Conservation (phyloP, 2,113 vertebrate species). For the Onychorhynchus coronatus region DNA sequence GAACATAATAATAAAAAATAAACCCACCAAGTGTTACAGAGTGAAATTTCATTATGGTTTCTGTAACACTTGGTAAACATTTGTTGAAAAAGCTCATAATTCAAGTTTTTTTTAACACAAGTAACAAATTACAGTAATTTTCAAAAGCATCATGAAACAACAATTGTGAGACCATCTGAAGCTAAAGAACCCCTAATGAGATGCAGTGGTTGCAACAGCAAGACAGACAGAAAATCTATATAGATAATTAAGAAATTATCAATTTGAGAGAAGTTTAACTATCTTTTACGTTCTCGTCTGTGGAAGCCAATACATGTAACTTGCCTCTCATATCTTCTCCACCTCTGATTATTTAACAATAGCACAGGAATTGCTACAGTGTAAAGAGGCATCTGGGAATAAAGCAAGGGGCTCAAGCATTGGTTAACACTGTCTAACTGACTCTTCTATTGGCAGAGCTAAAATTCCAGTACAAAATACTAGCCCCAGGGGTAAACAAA, state of each 20-base stretch:
- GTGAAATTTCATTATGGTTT: constrained; percentile 10
- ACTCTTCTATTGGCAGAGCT: constrained; percentile 38
- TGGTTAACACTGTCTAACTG: constrained; percentile 39
- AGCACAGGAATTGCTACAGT: not conserved
- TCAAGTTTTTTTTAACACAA: constrained; percentile 32
- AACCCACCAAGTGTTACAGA: not conserved
- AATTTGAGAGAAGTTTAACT: constrained; percentile 33
- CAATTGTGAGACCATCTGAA: constrained; percentile 31
- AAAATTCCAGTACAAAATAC: constrained; percentile 52
- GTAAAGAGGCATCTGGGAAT: constrained; percentile 32
- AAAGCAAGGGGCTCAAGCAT: not conserved
- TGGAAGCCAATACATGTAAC: not conserved
- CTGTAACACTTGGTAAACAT: constrained; percentile 1
- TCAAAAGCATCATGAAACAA: constrained; percentile 42
- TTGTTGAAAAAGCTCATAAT: constrained; percentile 26
- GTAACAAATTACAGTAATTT: constrained; percentile 64
- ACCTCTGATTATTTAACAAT: constrained; percentile 24
- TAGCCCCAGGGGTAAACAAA: constrained; percentile 61
- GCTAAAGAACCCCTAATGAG: constrained; percentile 59
- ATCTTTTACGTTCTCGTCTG: not conserved
- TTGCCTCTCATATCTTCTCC: not conserved
- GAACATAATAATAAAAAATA: not conserved
- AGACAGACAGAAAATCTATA: constrained; percentile 63
- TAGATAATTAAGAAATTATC: constrained; percentile 67
- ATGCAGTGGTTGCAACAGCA: constrained; percentile 38